A percentile compares a stretch with the other conserved stretches of the same genome.
Conservation (phyloP, 2,888 invertebrate species). For the Lasioglossum malachurum region DNA sequence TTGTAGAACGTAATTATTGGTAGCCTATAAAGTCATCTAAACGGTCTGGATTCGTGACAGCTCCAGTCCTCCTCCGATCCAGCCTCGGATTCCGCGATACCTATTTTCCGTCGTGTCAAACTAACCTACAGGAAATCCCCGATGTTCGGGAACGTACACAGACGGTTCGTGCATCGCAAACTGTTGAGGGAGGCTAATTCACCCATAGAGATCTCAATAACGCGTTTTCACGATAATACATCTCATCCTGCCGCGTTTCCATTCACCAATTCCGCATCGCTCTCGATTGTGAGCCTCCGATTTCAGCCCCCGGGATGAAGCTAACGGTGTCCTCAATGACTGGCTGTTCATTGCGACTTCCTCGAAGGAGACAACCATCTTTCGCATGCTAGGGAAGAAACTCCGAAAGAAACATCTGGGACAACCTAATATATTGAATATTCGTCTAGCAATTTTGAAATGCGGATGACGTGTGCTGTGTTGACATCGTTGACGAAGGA, state of each 20-base stretch:
- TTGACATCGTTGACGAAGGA: too few relatives aligned
- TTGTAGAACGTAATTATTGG: constrained; percentile 22
- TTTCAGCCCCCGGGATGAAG: background rate
- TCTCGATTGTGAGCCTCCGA: constrained; percentile 21
- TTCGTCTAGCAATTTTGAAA: too few relatives aligned
- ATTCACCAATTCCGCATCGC: constrained; percentile 47
- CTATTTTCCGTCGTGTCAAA: constrained; percentile 62
- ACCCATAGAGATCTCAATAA: constrained; percentile 81
- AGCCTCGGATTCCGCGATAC: constrained; percentile 47
- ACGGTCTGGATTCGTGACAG: constrained; percentile 1
- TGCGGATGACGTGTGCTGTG: too few relatives aligned
- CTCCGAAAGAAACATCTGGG: too few relatives aligned
- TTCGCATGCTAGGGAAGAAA: background rate
- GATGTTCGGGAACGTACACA: constrained; percentile 48
- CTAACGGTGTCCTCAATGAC: background rate
- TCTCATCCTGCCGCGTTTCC: constrained; percentile 48
- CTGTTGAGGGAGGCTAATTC: constrained; percentile 75
- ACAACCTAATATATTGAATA: too few relatives aligned
- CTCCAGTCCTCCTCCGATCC: constrained; percentile 36
- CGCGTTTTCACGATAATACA: constrained; percentile 73
- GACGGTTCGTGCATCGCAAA: constrained; percentile 52
- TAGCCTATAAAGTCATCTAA: constrained; percentile 19
- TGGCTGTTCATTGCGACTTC: background rate
- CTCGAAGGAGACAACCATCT: background rate
- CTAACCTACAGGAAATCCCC: constrained; percentile 60